A percentile compares a stretch with the other conserved stretches of the same genome.
These are phyloP conservation scores for Halcyon malimbica DNA, from an alignment of 2,113 vertebrate species.

Conservation along the genomic window DNA sequence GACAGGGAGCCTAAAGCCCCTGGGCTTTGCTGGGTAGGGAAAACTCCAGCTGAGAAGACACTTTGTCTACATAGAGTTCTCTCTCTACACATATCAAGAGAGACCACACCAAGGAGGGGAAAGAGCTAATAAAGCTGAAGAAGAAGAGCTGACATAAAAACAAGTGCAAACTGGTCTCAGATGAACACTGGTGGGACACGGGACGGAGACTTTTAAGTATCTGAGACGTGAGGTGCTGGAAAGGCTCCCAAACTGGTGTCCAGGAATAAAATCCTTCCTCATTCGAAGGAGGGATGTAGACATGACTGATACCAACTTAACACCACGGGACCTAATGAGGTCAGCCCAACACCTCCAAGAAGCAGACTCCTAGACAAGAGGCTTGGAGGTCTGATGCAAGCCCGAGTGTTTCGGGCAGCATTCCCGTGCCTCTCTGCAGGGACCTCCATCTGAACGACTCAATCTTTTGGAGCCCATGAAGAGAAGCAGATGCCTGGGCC, in stretches of 20 bases:
- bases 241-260: not conserved
- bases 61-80: not conserved
- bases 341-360: not conserved
- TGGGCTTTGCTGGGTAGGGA: not conserved
- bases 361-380: not conserved
- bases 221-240: not conserved
- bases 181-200: not conserved
- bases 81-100: not conserved
- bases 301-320: fast-evolving
- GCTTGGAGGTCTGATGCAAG: not conserved
- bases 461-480: not conserved
- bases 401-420: not conserved
- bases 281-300: not conserved
- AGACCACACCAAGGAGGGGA: not conserved
- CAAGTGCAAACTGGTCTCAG: not conserved
- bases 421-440: not conserved
- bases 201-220: not conserved
- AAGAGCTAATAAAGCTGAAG: not conserved
- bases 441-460: not conserved
- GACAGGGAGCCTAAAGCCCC: not conserved
- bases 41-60: not conserved
- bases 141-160: not conserved
- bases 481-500: not conserved
- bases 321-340: not conserved
- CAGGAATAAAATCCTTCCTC: not conserved